Percentiles rank a stretch among this genome's conserved stretches.
Conservation (phyloP, 2,797 vertebrate species). For the Melanotaenia pygmaea region DNA sequence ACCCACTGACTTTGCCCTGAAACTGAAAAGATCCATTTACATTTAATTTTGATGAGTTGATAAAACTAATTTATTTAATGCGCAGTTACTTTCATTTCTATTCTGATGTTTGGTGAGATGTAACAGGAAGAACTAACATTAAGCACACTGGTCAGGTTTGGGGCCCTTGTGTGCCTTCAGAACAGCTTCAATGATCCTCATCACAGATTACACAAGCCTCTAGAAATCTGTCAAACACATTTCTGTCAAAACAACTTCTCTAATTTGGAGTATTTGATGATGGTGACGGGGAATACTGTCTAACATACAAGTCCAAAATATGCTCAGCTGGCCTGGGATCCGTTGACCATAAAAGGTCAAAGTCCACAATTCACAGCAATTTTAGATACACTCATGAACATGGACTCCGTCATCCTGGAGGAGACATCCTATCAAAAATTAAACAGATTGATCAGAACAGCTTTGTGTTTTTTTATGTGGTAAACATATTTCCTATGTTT, state of each 20-base stretch:
- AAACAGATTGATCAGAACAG: neutral
- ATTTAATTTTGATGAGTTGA: too few species aligned
- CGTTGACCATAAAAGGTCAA: neutral
- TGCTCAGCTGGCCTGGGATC: neutral
- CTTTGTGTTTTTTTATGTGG: too few species aligned
- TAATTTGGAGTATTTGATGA: neutral
- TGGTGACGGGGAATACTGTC: too few species aligned
- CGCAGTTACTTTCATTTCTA: too few species aligned
- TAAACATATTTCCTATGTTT: too few species aligned
- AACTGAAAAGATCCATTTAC: neutral
- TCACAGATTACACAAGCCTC: neutral
- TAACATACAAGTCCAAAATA: neutral
- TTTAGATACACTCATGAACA: neutral
- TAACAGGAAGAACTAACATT: neutral
- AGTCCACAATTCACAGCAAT: neutral
- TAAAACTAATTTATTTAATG: too few species aligned
- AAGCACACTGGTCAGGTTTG: neutral
- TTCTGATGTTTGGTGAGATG: neutral
- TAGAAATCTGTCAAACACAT: neutral
- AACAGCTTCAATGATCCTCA: neutral
- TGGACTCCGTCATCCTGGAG: neutral
- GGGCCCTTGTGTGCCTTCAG: neutral
- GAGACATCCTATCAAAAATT: neutral
- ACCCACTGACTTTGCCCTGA: neutral
- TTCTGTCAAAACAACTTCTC: neutral